A percentile compares a stretch with the other conserved stretches of the same genome.
These are phyloP conservation scores for Petrocephalus microphthalmus DNA, from an alignment of 2,113 vertebrate genomes.

Conservation along the genomic window DNA sequence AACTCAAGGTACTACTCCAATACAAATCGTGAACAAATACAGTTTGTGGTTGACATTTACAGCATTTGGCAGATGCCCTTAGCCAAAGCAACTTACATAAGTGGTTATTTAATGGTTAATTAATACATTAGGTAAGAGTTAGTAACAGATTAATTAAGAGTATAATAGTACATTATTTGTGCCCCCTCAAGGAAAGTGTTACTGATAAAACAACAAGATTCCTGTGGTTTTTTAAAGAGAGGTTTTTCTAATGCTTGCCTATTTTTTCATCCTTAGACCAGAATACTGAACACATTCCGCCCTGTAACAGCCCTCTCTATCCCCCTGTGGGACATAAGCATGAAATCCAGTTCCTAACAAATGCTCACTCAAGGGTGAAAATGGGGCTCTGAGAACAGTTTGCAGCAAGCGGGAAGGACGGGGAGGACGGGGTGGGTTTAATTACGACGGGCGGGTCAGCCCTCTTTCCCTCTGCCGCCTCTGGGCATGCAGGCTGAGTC, in stretches of 20 bases:
- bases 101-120: not conserved
- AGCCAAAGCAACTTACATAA: no score
- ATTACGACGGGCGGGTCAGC: not conserved
- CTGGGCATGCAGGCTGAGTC: slow-evolving; percentile 66
- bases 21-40: not conserved
- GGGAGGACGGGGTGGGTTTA: not conserved
- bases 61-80: no score
- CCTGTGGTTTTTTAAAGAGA: not conserved
- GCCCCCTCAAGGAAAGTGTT: not conserved
- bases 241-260: not conserved
- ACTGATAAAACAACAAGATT: not conserved
- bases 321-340: not conserved
- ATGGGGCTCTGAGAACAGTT: not conserved
- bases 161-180: not conserved
- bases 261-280: not conserved
- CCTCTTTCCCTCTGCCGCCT: not conserved
- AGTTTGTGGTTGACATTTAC: not conserved
- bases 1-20: not conserved
- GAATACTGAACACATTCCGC: not conserved
- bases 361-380: not conserved
- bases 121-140: not conserved
- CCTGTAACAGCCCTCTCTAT: not conserved
- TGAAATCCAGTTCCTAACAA: not conserved
- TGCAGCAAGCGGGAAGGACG: no score
- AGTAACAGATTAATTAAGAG: not conserved